Evolutionary conservation across 2,888 invertebrate species (phyloP).

Genomic region (Diaperis boleti): DNA sequence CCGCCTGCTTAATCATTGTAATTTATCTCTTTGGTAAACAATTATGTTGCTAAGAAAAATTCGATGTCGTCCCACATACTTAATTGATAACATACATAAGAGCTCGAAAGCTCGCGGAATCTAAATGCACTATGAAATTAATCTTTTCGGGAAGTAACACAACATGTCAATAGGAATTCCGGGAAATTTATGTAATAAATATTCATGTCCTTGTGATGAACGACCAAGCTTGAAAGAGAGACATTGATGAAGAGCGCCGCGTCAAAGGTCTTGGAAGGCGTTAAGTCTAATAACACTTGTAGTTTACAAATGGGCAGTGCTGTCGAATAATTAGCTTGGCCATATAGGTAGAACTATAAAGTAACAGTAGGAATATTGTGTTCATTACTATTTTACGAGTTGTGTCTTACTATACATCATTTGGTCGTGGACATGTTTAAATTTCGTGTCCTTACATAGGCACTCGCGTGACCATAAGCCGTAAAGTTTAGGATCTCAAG

Average conservation of each 20-base stretch:
- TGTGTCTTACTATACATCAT: conserved; percentile 18
- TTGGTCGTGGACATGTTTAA: conserved; percentile 20
- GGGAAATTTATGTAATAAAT: conserved; percentile 32
- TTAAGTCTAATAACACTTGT: conserved; percentile 36
- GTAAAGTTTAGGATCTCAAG: conserved; percentile 31
- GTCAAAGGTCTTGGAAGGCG: conserved; percentile 34
- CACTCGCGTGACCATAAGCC: conserved; percentile 36
- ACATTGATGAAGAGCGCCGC: conserved; percentile 36
- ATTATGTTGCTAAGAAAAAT: conserved; percentile 35
- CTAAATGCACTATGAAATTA: conserved; percentile 18
- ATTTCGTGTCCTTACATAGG: conserved; percentile 39
- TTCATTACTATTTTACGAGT: conserved; percentile 35
- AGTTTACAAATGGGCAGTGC: conserved; percentile 35
- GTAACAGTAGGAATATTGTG: conserved; percentile 37
- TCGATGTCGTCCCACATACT: conserved; percentile 34
- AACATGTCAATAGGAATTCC: conserved; percentile 25
- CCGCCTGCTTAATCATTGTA: conserved; percentile 37
- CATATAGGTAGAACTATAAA: conserved; percentile 36
- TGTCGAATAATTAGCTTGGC: conserved; percentile 37
- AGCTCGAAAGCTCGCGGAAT: neutral
- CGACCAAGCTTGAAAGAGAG: conserved; percentile 15
- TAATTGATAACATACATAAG: conserved; percentile 26
- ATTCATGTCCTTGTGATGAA: conserved; percentile 37
- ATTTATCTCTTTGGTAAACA: conserved; percentile 42
- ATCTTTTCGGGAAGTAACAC: conserved; percentile 29